Evolutionary conservation across 2,888 invertebrate genomes (phyloP), one percentile per base, ranked within the genome.

Genomic region (Agrotis exclamationis): DNA sequence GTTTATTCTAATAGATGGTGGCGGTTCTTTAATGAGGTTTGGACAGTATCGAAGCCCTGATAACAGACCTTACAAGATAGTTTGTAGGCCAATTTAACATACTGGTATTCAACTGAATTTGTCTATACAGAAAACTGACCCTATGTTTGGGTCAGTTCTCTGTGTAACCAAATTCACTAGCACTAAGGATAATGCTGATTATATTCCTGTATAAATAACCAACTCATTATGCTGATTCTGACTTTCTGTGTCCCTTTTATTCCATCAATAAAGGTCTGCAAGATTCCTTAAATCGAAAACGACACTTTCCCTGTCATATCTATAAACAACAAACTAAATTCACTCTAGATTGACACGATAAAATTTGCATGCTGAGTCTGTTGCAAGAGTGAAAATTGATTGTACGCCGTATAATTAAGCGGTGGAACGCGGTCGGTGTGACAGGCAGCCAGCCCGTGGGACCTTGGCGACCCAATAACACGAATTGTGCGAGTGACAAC

Each of bases 331-430:
- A 13, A 22, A 47, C 50, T 48, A 45, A 68, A 62, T 58, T 72
- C 39, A 62, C 56, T 64, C 50, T 53, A 71, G 64, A 68, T 58
- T 65, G 76, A 22, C 50, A 56, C 63, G 50, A 64, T 76, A 51
- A 70, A 75, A 80, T 85, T 83, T 83, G 79, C 76, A 83, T 85
- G 71, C 74, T 69, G 44, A 68, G 60, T 74, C 62, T 54, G 77
- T 75, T 66, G 56, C 72, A 65, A 76, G 70, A 79, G 83, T 83
- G 80, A 79, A 87, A 90, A 90, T 91, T 89, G 87, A 90, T 92
- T 90, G 88, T 85, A 70, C 83, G 85, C 83, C 71, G 67, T 86
- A 86, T 87, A 90, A 90, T 91, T 89, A 89, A 80, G 70, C 79
- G 66, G 80, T 85, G 85, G 85, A 89, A 88, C 86, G 86, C 82